phyloP scores from a whole-genome alignment of 2,888 invertebrate species.

The Drosophila seclusa region DNA sequence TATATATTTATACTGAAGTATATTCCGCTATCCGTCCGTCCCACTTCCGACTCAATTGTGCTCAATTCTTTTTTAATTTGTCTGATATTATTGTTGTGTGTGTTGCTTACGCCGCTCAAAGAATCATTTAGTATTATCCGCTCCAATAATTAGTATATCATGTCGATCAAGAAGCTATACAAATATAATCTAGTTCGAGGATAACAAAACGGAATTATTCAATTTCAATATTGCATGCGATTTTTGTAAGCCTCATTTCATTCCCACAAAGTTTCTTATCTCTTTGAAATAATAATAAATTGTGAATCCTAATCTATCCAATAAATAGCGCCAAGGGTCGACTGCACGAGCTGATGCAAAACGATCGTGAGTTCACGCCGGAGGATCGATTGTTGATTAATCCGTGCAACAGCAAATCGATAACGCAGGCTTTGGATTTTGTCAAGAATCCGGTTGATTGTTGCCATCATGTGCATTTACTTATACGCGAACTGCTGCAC shows the following conservation, averaged over 20 bases:
- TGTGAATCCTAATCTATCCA: not conserved
- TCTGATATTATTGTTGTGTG: not conserved
- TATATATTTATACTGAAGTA: not conserved
- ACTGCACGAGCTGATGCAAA: slow-evolving; percentile 96
- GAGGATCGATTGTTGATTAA: slow-evolving; percentile 95
- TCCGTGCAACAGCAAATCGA: slow-evolving; percentile 96
- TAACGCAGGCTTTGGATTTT: slow-evolving; percentile 95
- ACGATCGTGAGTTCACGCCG: slow-evolving; percentile 93
- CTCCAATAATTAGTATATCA: not conserved
- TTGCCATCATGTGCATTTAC: slow-evolving; percentile 94
- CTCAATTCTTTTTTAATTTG: not conserved
- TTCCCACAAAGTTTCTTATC: not conserved
- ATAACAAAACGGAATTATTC: not conserved
- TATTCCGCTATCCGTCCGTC: not conserved
- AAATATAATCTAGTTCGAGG: not conserved
- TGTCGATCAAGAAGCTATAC: not conserved
- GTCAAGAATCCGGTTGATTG: slow-evolving; percentile 98
- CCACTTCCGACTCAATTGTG: not conserved
- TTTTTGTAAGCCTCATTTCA: not conserved
- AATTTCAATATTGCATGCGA: not conserved
- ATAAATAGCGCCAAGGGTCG: slow-evolving; percentile 95
- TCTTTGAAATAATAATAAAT: not conserved
- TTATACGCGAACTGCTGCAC: slow-evolving; percentile 94
- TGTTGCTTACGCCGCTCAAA: not conserved
- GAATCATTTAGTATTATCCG: not conserved